Base-by-base conservation (phyloP, 2,888 invertebrate species). In the Sussaba pulchella region DNA sequence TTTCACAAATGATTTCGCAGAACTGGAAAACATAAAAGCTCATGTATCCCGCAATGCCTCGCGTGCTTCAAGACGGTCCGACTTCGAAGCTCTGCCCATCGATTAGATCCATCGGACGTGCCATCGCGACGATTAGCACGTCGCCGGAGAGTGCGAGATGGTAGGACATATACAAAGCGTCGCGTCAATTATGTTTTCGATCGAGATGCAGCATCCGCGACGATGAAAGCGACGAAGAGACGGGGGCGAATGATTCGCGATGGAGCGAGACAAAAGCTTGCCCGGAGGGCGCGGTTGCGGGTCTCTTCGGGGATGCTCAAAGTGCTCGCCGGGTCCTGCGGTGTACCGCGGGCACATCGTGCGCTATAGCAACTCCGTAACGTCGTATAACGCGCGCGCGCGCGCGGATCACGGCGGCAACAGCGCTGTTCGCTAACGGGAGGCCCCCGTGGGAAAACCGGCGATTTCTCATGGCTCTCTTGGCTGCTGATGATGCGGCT, bases 401-500 rank as follows among this genome's bases (percentile, higher is more conserved):
- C n/a, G n/a, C n/a, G n/a, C n/a, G n/a, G n/a, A n/a, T n/a, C n/a
- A n/a, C n/a, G n/a, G 66, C 70, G 73, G 67, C 81, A 75, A 77
- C 83, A 67, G 70, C 67, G 3, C 1, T n/a, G 63, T 36, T 71
- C 77, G 82, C 79, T 79, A 81, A 82, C 74, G 73, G 81, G 83
- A 81, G 83, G n/a, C 50, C 81, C 83, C 83, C 76, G 83, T 82
- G 83, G 81, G 83, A 83, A 83, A 83, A 83, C 73, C 80, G 78
- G 69, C 77, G 81, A 81, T 81, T 81, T 81, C 81, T 81, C 81
- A 81, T 81, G 77, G 69, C 54, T 77, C 63, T 74, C 64, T 64
- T 64, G 19, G 63, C 47, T 47, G 45, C 24, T 63, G 17, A 59
- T 50, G 64, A 61, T 54, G 41, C 54, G 74, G 21, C 17, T 17